phyloP scores from a whole-genome alignment of 2,113 vertebrate genomes.

The Etheostoma spectabile region DNA sequence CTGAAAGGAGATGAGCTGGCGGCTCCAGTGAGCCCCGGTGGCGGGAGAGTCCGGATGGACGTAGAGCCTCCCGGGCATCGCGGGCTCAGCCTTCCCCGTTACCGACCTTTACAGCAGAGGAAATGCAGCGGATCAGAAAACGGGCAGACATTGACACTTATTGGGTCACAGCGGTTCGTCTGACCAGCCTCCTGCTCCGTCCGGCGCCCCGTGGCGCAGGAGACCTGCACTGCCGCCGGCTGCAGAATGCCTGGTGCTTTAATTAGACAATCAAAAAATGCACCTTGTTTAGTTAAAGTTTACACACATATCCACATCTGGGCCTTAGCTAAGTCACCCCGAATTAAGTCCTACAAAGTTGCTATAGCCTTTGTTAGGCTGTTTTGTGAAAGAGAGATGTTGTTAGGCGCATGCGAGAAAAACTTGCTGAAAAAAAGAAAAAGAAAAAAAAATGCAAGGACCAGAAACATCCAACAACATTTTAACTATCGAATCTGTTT shows the following conservation, averaged over 20 bases:
- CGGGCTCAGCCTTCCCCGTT: conserved; percentile 97
- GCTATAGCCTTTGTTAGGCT: not conserved
- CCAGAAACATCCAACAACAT: not conserved
- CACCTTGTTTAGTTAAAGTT: conserved; percentile 10
- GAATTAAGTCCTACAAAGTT: conserved; percentile 3
- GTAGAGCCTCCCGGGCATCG: conserved; percentile 96
- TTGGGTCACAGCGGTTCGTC: conserved; percentile 23
- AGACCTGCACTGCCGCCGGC: conserved; percentile 24
- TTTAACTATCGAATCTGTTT: not conserved
- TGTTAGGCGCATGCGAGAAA: not conserved
- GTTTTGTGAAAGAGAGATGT: not conserved
- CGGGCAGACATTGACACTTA: not conserved
- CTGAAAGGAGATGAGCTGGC: conserved; percentile 97
- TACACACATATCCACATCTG: conserved; percentile 28
- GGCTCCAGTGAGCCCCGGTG: conserved; percentile 96
- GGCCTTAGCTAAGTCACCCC: not conserved
- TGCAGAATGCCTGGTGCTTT: conserved; percentile 32
- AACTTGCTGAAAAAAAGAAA: not conserved
- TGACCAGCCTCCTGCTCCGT: not conserved
- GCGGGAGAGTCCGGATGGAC: conserved; percentile 97
- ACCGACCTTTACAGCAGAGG: conserved; percentile 86
- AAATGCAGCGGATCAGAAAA: not conserved
- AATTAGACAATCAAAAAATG: conserved; percentile 37
- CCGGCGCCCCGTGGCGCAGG: not conserved
- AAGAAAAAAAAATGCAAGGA: not conserved